Percentiles rank a stretch among this genome's conserved stretches.
These are phyloP conservation scores for Xanthorhoe designata DNA, from an alignment of 2,888 invertebrate species.

Conservation along the genomic window DNA sequence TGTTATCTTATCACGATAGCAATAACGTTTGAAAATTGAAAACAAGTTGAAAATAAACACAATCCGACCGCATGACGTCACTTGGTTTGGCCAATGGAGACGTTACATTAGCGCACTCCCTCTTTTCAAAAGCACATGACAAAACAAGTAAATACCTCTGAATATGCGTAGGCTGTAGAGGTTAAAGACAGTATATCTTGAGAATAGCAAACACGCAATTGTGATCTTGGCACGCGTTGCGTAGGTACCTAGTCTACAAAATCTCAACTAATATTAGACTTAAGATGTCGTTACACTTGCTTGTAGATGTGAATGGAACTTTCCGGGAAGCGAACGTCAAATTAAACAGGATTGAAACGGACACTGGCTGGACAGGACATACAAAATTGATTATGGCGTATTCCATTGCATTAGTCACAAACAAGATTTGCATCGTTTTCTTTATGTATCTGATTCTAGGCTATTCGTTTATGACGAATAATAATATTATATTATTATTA, in stretches of 20 bases:
- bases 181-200: conserved; percentile 61
- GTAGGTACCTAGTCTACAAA: conserved; percentile 20
- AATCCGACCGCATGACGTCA: conserved; percentile 65
- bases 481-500: no score
- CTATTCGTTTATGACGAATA: no score
- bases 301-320: conserved; percentile 27
- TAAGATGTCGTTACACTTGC: conserved; percentile 44
- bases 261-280: conserved; percentile 39
- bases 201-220: conserved; percentile 48
- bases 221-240: conserved; percentile 48
- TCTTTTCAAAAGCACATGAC: conserved; percentile 61
- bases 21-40: conserved; percentile 57
- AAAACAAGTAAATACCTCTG: conserved; percentile 39
- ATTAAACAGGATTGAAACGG: conserved; percentile 16
- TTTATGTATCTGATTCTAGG: background rate
- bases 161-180: conserved; percentile 50
- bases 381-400: conserved; percentile 19
- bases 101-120: conserved; percentile 68
- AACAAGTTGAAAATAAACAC: conserved; percentile 70
- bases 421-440: conserved; percentile 1
- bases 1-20: conserved; percentile 69
- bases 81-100: conserved; percentile 62
- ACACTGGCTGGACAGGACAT: background rate
- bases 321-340: conserved; percentile 19
- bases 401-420: conserved; percentile 19